A percentile compares a stretch with the other conserved stretches of the same genome.
Conservation (phyloP, 1,140 invertebrate genomes). For the Monomorium pharaonis region DNA sequence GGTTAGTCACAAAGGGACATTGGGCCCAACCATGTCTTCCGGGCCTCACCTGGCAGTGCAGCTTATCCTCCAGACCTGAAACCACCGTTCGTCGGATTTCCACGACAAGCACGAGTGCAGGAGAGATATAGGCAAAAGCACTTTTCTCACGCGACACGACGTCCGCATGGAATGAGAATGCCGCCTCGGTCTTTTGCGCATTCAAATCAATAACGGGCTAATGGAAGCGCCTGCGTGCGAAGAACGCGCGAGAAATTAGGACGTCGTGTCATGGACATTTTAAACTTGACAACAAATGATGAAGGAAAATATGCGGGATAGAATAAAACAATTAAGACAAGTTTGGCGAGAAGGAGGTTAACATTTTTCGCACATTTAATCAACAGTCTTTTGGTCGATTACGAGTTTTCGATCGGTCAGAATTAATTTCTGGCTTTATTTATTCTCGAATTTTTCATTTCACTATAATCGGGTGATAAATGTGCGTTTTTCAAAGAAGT, state of each 20-base stretch:
- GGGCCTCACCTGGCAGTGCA: not conserved
- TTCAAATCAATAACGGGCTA: constrained; percentile 81
- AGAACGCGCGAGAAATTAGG: constrained; percentile 5
- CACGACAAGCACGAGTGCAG: not conserved
- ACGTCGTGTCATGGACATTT: not conserved
- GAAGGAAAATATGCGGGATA: not conserved
- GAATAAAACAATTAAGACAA: no score
- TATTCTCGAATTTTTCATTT: no score
- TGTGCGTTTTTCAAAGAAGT: no score
- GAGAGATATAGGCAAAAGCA: not conserved
- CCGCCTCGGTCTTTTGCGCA: constrained; percentile 77
- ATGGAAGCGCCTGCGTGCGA: constrained; percentile 71
- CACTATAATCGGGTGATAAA: no score
- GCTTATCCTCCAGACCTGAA: constrained; percentile 11
- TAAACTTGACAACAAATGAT: not conserved
- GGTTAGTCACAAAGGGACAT: constrained; percentile 78
- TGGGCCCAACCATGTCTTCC: constrained; percentile 73
- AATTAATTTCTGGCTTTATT: no score
- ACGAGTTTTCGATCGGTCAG: no score
- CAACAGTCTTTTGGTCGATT: no score
- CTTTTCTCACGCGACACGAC: constrained; percentile 22
- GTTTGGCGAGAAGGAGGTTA: no score
- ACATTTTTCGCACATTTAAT: no score
- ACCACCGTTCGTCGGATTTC: not conserved
- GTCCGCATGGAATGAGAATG: constrained; percentile 37